phyloP scores from a whole-genome alignment of 2,113 vertebrate species.

The Centropristis striata region DNA sequence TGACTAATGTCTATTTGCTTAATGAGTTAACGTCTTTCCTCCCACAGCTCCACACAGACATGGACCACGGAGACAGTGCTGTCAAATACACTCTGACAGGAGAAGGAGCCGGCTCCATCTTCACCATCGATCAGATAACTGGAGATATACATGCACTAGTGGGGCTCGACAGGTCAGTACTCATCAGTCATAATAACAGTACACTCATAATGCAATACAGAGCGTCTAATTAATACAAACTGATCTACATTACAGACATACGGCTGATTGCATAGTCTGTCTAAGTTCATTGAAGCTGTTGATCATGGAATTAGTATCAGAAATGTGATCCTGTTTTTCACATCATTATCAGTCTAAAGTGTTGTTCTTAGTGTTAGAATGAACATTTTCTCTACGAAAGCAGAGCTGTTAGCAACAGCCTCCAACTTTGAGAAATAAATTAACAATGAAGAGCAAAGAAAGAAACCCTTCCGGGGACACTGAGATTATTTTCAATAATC shows the following conservation, averaged over 20 bases:
- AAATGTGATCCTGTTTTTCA: no score
- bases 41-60: conserved; percentile 93
- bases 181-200: not conserved
- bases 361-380: no score
- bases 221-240: not conserved
- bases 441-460: no score
- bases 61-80: conserved; percentile 92
- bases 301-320: no score
- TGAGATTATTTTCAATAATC: no score
- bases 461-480: no score
- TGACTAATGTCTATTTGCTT: conserved; percentile 1
- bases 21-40: not conserved
- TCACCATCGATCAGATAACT: conserved; percentile 94
- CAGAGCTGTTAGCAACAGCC: no score
- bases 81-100: conserved; percentile 95
- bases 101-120: conserved; percentile 94
- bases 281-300: no score
- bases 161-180: conserved; percentile 88
- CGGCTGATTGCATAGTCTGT: no score
- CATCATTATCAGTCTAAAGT: no score
- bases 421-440: no score
- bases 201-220: not conserved
- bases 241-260: not conserved
- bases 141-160: conserved; percentile 95
- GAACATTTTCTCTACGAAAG: no score